Conservation (phyloP, 2,797 vertebrate species). For the Sebastes paucispinis region DNA sequence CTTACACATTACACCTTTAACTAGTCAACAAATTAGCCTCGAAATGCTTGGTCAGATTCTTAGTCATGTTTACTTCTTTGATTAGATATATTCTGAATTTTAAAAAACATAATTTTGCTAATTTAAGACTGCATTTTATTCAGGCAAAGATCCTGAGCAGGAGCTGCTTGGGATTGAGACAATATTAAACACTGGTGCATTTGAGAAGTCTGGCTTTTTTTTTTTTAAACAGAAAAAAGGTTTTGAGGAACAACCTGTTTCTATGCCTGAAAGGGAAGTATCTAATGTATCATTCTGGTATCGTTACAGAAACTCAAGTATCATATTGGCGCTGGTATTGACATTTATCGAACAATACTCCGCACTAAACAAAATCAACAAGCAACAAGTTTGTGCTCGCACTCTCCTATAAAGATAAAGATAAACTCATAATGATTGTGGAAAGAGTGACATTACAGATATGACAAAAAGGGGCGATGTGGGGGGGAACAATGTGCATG, state of each 20-base stretch:
- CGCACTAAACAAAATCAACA: neutral
- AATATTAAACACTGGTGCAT: neutral
- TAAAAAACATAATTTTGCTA: neutral
- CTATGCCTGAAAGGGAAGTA: neutral
- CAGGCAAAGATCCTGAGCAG: neutral
- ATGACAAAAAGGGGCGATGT: conserved; percentile 2
- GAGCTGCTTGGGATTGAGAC: neutral
- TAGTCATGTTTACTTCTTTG: neutral
- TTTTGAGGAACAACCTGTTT: neutral
- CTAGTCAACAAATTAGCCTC: neutral
- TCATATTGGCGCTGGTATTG: neutral
- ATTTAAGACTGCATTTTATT: neutral
- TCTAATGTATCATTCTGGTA: neutral
- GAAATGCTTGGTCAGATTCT: neutral
- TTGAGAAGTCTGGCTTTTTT: neutral
- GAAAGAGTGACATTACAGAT: neutral
- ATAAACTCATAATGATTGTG: neutral
- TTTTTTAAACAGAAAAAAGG: neutral
- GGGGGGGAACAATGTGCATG: conserved; percentile 17
- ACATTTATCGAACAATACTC: neutral
- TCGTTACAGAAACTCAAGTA: neutral
- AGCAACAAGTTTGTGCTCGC: neutral
- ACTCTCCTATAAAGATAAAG: neutral
- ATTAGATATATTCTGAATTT: neutral
- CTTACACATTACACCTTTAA: neutral